Percentiles rank a stretch among this genome's conserved stretches.
These are phyloP conservation scores for Cotesia typhae DNA, from an alignment of 1,140 invertebrate genomes.

Conservation along the genomic window DNA sequence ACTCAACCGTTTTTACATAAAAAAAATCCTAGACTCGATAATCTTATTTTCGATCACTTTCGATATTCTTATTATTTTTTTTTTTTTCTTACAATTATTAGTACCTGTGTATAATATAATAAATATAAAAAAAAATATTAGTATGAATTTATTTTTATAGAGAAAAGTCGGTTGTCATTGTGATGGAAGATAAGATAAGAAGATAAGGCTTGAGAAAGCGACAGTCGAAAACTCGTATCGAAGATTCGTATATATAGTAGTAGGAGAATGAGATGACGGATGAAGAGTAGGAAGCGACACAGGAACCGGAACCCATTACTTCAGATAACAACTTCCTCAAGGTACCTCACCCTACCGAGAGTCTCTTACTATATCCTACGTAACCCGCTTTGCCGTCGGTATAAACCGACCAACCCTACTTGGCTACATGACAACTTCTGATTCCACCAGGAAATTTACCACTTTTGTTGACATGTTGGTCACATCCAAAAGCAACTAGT, in stretches of 20 bases:
- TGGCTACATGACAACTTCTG: constrained; percentile 17
- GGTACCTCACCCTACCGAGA: constrained; percentile 42
- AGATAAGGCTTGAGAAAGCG: constrained; percentile 13
- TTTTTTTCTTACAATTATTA: too few species aligned
- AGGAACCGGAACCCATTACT: constrained; percentile 56
- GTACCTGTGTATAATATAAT: neutral
- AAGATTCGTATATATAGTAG: constrained; percentile 25
- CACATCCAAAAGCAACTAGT: constrained; percentile 44
- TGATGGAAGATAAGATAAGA: constrained; percentile 4
- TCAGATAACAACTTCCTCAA: constrained; percentile 54
- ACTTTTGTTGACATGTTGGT: constrained; percentile 46
- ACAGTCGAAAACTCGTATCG: constrained; percentile 31
- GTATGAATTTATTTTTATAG: constrained; percentile 28
- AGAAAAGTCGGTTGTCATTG: constrained; percentile 3
- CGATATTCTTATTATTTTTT: neutral
- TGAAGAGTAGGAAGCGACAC: constrained; percentile 51
- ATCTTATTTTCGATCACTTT: constrained; percentile 45
- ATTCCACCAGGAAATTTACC: constrained; percentile 47
- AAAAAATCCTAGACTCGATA: constrained; percentile 43
- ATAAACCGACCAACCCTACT: constrained; percentile 29
- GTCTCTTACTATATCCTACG: constrained; percentile 20
- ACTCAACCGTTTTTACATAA: constrained; percentile 45
- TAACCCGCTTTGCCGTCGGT: constrained; percentile 3
- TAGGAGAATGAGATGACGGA: constrained; percentile 45
- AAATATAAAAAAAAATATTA: constrained; percentile 5